Conservation (phyloP, 1,140 invertebrate genomes). For the Macrobrachium rosenbergii region DNA sequence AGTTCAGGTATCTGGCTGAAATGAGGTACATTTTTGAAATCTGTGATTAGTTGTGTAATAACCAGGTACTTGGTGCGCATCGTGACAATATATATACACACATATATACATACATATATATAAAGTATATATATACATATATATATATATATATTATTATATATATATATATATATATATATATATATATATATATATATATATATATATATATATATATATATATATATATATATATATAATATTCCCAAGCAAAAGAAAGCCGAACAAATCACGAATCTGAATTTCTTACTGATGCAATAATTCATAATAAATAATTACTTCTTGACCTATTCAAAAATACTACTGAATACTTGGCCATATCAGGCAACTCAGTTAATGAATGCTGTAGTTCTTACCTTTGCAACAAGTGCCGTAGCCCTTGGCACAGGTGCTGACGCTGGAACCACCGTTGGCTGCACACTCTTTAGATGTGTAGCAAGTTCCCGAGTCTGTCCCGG, state of each 20-base stretch:
- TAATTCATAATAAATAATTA: too few species aligned
- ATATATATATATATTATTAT: background rate
- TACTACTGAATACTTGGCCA: too few species aligned
- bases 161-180: background rate
- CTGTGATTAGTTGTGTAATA: too few species aligned
- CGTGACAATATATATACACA: too few species aligned
- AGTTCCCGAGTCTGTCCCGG: background rate
- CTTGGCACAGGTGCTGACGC: background rate
- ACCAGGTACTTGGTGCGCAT: too few species aligned
- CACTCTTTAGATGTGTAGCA: background rate
- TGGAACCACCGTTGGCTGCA: background rate
- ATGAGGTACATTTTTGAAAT: too few species aligned
- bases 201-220: conserved; percentile 18
- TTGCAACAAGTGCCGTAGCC: conserved; percentile 3
- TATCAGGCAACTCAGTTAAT: background rate
- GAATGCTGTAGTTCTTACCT: background rate
- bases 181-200: conserved; percentile 1
- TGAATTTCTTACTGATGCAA: too few species aligned
- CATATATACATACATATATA: too few species aligned
- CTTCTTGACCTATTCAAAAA: too few species aligned
- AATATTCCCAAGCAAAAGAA: too few species aligned
- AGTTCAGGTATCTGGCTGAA: too few species aligned
- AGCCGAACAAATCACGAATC: too few species aligned
- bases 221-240: background rate
- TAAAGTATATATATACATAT: background rate